Base-by-base conservation (phyloP, 2,797 vertebrate species). In the Tapirus indicus region DNA sequence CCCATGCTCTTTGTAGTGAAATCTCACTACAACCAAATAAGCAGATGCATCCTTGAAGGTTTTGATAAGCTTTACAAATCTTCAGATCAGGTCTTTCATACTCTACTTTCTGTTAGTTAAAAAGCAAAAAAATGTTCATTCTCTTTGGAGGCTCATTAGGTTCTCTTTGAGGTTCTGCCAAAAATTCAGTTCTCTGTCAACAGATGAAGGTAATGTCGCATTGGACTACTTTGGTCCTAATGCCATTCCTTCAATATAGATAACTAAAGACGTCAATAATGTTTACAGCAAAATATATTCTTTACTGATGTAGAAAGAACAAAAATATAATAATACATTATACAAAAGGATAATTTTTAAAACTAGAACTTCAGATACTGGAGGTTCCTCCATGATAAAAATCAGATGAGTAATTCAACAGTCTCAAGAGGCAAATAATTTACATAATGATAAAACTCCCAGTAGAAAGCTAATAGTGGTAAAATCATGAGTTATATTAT, bases 41-140 rank as follows among this genome's bases (percentile, higher is more conserved):
- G 35, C 89, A 97, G 94, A 97, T 85, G 86, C 49, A 64, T 93
- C 56, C 77, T 93, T 66, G 75, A 95, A 91, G 78, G 60, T 95
- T 96, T 49, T 91, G 78, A 93, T 95, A 86, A 94, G 94, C 97
- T 97, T 93, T 95, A 16, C 54, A 96, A 93, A 86, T 95, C 44
- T 93, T 95, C 41, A 64, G 83, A 93, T 93, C 69, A 91, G 41
- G 66, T 88, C 58, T 96, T 94, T 94, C 54, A 58, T 71, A 93
- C 17, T 95, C 32, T 88, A 35, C 49, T 52, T 16, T 52, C 49
- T 96, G 82, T 83, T 93, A 82, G 64, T 60, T 95, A 62, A 93
- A 91, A 91, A 64, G 25, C 25, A 83, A 88, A 86, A 90, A 75
- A 83, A 72, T n/a, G 11, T 44, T n/a, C 27, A 68, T 86, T 97